A percentile compares a stretch with the other conserved stretches of the same genome.
Evolutionary conservation across 2,888 invertebrate genomes (phyloP).

Genomic region (Oscheius sp.): DNA sequence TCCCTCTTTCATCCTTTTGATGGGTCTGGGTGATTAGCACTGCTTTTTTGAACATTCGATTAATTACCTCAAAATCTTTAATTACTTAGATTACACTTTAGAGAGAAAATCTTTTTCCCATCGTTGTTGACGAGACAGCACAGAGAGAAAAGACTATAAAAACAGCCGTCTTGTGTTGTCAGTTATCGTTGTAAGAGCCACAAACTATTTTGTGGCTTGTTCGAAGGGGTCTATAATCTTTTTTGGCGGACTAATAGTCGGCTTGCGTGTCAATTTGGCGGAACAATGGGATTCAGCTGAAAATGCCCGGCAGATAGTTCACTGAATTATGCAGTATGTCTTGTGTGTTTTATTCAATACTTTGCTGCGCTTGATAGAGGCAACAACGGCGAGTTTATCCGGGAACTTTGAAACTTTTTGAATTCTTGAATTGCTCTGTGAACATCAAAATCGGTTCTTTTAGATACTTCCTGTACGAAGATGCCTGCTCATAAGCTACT

Average conservation of each 20-base stretch:
- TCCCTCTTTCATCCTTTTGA: too few relatives aligned
- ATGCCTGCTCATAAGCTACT: conserved; percentile 60
- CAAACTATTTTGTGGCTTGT: conserved; percentile 9
- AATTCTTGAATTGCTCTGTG: background rate
- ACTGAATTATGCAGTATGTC: conserved; percentile 14
- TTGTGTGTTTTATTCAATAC: conserved; percentile 20
- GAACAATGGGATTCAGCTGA: conserved; percentile 17
- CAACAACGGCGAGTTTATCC: background rate
- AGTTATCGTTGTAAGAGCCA: conserved; percentile 12
- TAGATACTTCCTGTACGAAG: conserved; percentile 50
- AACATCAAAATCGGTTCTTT: background rate
- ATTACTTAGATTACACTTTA: conserved; percentile 24
- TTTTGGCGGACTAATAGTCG: background rate
- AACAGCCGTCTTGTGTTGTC: conserved; percentile 18
- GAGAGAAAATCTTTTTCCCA: conserved; percentile 6
- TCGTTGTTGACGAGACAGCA: conserved; percentile 6
- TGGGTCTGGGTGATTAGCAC: too few relatives aligned
- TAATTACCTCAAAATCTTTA: too few relatives aligned
- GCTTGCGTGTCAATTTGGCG: conserved; percentile 8
- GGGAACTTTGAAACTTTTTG: background rate
- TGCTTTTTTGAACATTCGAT: too few relatives aligned
- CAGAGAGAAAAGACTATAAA: conserved; percentile 10
- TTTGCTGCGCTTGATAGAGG: conserved; percentile 31
- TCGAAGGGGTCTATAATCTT: background rate
- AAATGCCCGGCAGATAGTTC: conserved; percentile 27